Evolutionary conservation across 2,888 invertebrate species (phyloP), one percentile per base, ranked within the genome.

Genomic region (Drosophila anceps): DNA sequence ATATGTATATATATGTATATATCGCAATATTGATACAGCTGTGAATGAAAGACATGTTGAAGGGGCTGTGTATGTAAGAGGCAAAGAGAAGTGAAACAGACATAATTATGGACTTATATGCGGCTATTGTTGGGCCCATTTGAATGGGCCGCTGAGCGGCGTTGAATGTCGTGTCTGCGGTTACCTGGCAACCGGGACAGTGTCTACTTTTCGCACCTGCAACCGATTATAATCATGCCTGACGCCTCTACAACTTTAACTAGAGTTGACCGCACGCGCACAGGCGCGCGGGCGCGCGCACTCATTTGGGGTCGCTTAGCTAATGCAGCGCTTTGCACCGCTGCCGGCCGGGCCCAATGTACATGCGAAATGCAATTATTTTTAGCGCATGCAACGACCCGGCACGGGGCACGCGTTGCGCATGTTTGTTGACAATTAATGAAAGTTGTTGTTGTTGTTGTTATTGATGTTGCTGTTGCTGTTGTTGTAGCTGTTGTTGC

Each of bases 391-490:
- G 83, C 84, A 84, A 82, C 71, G 76, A 81, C 66, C 67, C 53
- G 41, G 48, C 72, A 46, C 63, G 72, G 69, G 64, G 59, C 83
- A 82, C 68, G 79, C 79, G 73, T 81, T 77, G 73, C 73, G 71
- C 87, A 87, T 87, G 87, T 81, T 84, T 79, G 84, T 87, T 87
- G 89, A 87, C 89, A 84, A 84, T 84, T 84, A 88, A 88, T 81
- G 81, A 65, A 55, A 59, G 53, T 55, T 65, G 54, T 43, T 58
- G 63, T 44, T 54, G 57, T 61, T 43, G 63, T 43, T 55, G 51
- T 27, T 58, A 65, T 24, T 73, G 29, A 31, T n/a, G 54, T n/a
- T n/a, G n/a, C n/a, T n/a, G n/a, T n/a, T n/a, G 53, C 53, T 65
- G 54, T 43, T 58, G 63, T 44, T 54, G 57, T 61, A 39, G 63